Conservation (phyloP, 2,888 invertebrate genomes). For the Pelosia muscerda region DNA sequence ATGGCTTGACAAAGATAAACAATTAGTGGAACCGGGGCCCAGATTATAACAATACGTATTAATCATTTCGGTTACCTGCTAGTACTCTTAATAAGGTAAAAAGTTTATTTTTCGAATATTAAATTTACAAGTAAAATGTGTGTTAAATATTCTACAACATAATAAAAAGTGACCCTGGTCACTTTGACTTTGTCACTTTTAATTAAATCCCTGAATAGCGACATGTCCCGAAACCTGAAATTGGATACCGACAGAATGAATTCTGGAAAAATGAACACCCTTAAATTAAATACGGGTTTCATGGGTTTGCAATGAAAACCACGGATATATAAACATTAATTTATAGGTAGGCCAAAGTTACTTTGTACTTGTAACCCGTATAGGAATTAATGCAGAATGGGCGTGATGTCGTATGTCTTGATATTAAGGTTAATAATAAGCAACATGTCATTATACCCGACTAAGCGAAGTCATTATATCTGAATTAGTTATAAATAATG, state of each 20-base stretch:
- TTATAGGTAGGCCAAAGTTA: slow-evolving; percentile 9
- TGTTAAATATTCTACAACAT: slow-evolving; percentile 7
- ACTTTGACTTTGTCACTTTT: slow-evolving; percentile 25
- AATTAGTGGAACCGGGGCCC: too few relatives aligned
- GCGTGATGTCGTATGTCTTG: not conserved
- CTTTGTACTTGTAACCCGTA: too few relatives aligned
- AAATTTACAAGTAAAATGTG: slow-evolving; percentile 7
- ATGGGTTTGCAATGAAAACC: slow-evolving; percentile 10
- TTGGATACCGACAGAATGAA: slow-evolving; percentile 24
- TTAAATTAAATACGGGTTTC: slow-evolving; percentile 23
- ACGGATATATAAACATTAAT: slow-evolving; percentile 1
- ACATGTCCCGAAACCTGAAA: slow-evolving; percentile 19
- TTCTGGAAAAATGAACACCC: slow-evolving; percentile 18
- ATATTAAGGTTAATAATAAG: too few relatives aligned
- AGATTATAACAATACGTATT: too few relatives aligned
- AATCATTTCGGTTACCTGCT: not conserved
- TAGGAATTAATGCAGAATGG: not conserved
- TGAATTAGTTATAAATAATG: too few relatives aligned
- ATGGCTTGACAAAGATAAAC: too few relatives aligned
- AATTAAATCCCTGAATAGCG: slow-evolving; percentile 24
- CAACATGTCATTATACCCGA: too few relatives aligned
- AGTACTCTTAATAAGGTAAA: too few relatives aligned
- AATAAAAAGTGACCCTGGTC: slow-evolving; percentile 20
- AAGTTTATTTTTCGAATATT: not conserved
- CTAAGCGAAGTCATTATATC: too few relatives aligned